phyloP scores from a whole-genome alignment of 2,113 vertebrate genomes.

The Sylvia atricapilla region DNA sequence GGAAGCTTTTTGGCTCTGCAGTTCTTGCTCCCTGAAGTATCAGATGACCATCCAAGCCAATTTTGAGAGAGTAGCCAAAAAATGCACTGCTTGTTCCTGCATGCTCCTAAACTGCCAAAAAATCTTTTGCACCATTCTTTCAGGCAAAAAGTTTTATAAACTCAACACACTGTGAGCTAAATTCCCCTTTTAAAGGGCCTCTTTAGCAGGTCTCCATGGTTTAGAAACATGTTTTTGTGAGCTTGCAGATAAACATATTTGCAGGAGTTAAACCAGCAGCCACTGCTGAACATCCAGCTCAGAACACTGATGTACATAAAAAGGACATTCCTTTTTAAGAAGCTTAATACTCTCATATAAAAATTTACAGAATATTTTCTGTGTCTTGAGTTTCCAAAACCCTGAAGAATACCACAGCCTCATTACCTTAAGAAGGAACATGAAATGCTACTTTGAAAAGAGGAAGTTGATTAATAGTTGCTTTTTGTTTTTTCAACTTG shows the following conservation, averaged over 20 bases:
- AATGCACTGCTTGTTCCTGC: neutral
- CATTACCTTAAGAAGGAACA: neutral
- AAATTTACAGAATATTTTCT: neutral
- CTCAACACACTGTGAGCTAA: neutral
- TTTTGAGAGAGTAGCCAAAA: neutral
- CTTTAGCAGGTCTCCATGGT: neutral
- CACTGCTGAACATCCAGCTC: neutral
- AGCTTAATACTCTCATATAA: neutral
- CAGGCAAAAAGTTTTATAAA: neutral
- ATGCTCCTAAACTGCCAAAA: neutral
- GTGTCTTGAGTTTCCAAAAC: neutral
- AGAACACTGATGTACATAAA: fast-evolving
- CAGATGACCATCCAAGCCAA: neutral
- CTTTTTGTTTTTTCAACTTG: neutral
- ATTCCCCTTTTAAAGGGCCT: neutral
- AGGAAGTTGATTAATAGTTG: neutral
- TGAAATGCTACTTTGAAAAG: neutral
- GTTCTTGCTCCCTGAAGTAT: neutral
- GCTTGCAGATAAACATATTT: neutral
- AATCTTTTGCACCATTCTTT: neutral
- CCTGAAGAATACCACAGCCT: neutral
- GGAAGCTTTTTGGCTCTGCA: neutral
- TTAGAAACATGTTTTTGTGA: neutral
- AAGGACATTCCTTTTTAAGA: neutral
- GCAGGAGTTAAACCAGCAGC: neutral